Evolutionary conservation across 2,797 vertebrate species (phyloP).

Genomic region (Micrastur ruficollis): DNA sequence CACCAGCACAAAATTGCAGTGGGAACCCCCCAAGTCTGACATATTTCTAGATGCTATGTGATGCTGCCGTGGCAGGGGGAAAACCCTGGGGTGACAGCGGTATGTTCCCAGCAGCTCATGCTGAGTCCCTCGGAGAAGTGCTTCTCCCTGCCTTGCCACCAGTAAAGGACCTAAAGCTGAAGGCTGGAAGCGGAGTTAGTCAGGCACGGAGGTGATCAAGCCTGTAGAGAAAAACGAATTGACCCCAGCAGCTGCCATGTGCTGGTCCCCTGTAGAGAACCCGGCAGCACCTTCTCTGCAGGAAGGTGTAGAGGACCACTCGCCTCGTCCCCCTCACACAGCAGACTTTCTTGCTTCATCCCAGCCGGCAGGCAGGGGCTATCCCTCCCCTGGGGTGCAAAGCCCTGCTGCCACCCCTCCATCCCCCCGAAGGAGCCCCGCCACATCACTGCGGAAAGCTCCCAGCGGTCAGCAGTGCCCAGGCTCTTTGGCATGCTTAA

Average conservation of each 20-base stretch:
- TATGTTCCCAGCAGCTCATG: neutral
- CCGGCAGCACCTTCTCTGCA: neutral
- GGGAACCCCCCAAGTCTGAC: neutral
- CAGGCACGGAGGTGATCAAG: neutral
- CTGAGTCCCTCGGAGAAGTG: neutral
- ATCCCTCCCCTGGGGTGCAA: neutral
- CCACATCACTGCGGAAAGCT: neutral
- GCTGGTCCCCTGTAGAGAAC: neutral
- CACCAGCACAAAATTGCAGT: neutral
- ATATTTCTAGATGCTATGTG: neutral
- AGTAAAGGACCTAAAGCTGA: neutral
- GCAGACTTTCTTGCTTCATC: neutral
- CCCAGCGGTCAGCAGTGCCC: neutral
- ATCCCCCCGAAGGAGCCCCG: neutral
- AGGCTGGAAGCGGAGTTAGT: neutral
- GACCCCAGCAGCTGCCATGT: neutral
- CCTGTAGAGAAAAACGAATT: neutral
- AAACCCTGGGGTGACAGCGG: neutral
- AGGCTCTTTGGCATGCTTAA: neutral
- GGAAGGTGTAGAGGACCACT: neutral
- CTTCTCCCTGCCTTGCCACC: neutral
- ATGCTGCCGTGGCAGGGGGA: neutral
- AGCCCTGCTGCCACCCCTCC: neutral
- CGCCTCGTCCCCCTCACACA: neutral
- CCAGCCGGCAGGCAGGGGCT: neutral